Evolutionary conservation across 2,888 invertebrate species (phyloP).

Genomic region (Mechanitis messenoides): DNA sequence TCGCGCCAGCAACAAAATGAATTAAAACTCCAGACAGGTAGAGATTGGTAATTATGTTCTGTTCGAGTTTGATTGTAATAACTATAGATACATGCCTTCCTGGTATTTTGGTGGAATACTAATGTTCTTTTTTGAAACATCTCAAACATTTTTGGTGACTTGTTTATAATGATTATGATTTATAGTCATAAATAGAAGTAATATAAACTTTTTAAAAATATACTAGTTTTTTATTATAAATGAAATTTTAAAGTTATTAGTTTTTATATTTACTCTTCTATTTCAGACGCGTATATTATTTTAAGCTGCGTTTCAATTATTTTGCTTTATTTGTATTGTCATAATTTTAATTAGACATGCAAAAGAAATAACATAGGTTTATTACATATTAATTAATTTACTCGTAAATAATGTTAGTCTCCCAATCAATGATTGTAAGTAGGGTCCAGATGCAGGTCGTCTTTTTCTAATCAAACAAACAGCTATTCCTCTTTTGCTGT

Average conservation of each 20-base stretch:
- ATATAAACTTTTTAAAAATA: no score
- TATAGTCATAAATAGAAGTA: no score
- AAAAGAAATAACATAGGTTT: no score
- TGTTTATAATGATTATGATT: slow-evolving; percentile 31
- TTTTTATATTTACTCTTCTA: no score
- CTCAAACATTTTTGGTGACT: background rate
- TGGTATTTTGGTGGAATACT: slow-evolving; percentile 6
- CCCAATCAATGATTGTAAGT: no score
- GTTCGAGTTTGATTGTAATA: slow-evolving; percentile 21
- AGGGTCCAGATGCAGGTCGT: slow-evolving; percentile 21
- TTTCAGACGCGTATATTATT: no score
- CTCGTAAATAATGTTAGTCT: no score
- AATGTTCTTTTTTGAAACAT: background rate
- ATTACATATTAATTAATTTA: no score
- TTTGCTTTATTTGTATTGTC: no score
- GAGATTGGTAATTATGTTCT: slow-evolving; percentile 25
- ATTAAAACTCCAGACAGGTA: slow-evolving; percentile 25
- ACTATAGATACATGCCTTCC: background rate
- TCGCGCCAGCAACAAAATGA: slow-evolving; percentile 28
- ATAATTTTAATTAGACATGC: background rate
- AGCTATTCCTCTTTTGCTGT: slow-evolving; percentile 19
- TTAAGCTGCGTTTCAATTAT: no score
- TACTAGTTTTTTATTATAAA: no score
- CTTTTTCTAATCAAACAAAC: slow-evolving; percentile 18
- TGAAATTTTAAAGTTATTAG: no score